These are phyloP conservation scores for Homalodisca vitripennis DNA, from an alignment of 1,140 invertebrate genomes.

Conservation along the genomic window DNA sequence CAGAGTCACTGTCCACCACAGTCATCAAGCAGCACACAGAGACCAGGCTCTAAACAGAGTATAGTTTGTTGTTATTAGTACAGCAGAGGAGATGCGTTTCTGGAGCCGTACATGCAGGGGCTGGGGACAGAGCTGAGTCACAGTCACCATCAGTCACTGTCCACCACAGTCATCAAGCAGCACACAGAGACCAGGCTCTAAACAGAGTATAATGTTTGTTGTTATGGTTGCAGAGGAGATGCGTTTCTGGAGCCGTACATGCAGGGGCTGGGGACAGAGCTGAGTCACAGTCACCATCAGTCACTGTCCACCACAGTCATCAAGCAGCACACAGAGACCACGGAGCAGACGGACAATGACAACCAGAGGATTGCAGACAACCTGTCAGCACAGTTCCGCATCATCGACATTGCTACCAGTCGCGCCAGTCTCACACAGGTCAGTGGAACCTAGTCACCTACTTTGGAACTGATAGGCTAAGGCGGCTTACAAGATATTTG, in stretches of 20 bases:
- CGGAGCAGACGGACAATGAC: background rate
- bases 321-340: background rate
- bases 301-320: constrained; percentile 4
- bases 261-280: constrained; percentile 38
- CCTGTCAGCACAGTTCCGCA: constrained; percentile 32
- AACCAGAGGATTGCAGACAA: constrained; percentile 19
- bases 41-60: too few species aligned
- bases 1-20: constrained; percentile 15
- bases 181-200: too few species aligned
- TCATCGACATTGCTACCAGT: constrained; percentile 33
- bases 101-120: constrained; percentile 43
- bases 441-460: constrained; percentile 1
- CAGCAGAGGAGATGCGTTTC: constrained; percentile 42
- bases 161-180: constrained; percentile 14
- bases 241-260: constrained; percentile 43
- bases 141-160: background rate
- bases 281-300: constrained; percentile 24
- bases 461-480: too few species aligned
- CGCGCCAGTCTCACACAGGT: constrained; percentile 36
- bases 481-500: too few species aligned
- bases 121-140: constrained; percentile 37
- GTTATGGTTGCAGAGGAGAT: constrained; percentile 42
- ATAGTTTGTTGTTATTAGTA: too few species aligned
- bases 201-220: too few species aligned
- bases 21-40: constrained; percentile 13